Evolutionary conservation across 2,113 vertebrate species (phyloP).

Genomic region (Antechinus flavipes): DNA sequence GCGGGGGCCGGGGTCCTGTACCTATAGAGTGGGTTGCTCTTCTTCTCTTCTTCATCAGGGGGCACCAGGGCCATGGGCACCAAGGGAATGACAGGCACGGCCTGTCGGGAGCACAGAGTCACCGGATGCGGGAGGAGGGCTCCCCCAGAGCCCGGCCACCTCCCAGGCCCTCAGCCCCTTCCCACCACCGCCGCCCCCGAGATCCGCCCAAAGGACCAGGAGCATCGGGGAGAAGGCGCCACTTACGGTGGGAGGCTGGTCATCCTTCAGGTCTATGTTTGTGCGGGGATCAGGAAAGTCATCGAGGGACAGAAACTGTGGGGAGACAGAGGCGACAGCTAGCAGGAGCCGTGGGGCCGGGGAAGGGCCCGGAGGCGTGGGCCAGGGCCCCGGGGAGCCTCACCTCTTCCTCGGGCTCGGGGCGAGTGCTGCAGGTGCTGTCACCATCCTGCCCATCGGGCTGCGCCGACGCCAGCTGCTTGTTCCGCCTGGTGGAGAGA

Average conservation of each 20-base stretch:
- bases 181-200: accelerated
- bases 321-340: accelerated
- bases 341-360: accelerated
- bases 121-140: background rate
- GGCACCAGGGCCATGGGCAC: conserved; percentile 90
- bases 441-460: conserved; percentile 47
- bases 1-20: conserved; percentile 49
- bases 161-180: background rate
- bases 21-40: conserved; percentile 90
- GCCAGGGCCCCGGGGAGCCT: background rate
- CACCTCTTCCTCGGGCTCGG: conserved; percentile 80
- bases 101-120: conserved; percentile 71
- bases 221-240: accelerated
- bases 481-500: conserved; percentile 72
- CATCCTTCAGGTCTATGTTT: conserved; percentile 77
- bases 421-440: background rate
- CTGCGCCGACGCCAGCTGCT: conserved; percentile 75
- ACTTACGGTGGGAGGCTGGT: conserved; percentile 77
- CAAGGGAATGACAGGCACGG: conserved; percentile 83
- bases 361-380: accelerated
- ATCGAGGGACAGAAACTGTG: conserved; percentile 87
- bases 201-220: background rate
- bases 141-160: background rate
- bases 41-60: conserved; percentile 88
- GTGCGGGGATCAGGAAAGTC: conserved; percentile 73